Evolutionary conservation across 2,888 invertebrate genomes (phyloP), one percentile per base, ranked within the genome.

Genomic region (Arrhopalites spinosus): DNA sequence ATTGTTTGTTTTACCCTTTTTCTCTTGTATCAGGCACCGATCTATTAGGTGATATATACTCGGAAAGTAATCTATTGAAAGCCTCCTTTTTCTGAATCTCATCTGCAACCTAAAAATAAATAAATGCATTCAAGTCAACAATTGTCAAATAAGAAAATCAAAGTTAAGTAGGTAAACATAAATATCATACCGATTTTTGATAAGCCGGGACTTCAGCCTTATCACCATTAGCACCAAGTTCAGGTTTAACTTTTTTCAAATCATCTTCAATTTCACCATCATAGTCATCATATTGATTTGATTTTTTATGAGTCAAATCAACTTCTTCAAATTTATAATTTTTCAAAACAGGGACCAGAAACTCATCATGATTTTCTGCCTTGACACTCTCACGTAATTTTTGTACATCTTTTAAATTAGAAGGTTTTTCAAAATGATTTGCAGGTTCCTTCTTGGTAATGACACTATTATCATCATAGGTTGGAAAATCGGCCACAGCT

Each of bases 31-130:
- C 94, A 84, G 89, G 89, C 47, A 95, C 86, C 80, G 91, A 91
- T 82, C 97, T 88, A 85, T 94, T 93, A 83, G 95, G 90, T 0
- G 95, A 90, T 84, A 97, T 91, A 84, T 92, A 90, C 85, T 96
- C 93, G 85, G 95, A 96, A 8, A 96, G 88, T 82, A 94, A 89
- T 76, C 94, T 91, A 85, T 97, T 59, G 15, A 97, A 90, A 0
- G 96, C 96, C 81, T 93, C 91, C 84, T 91, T 91, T 83, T 92
- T 91, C 85, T 93, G 90, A 0, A 92, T 88, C 81, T 89, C 88
- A 77, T 93, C 92, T 29, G 87, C 84, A 20, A 77, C 77, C 64
- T 27, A 17, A 50, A 5, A 50, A 5, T 8, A 50, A 50, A 50
- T n/a, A 17, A 50, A 50, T 50, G 45, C 45, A 45, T 45, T 11